Base-by-base conservation (phyloP, 2,888 invertebrate genomes). In the Automeris io region DNA sequence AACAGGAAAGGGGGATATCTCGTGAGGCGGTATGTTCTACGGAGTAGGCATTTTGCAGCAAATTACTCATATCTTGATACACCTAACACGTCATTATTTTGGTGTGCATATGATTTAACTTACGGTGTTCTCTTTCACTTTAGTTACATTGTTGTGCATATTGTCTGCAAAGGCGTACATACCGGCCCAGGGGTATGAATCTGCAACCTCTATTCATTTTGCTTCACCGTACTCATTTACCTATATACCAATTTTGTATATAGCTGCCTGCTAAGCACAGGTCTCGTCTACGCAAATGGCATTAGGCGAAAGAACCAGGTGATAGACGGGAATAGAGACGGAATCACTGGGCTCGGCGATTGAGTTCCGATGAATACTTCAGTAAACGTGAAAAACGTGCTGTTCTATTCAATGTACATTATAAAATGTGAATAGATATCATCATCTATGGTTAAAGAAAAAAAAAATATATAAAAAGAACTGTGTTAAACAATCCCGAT, bases 81-180 rank as follows among this genome's bases (percentile, higher is more conserved):
- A 29, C 29, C 29, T 29, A 29, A 29, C 29, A 29, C 29, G 29
- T 29, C 29, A 29, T 29, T 29, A 29, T 29, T 29, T 29, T 16
- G 2, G 29, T 29, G 29, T 29, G 29, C 29, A 29, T 29, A 16
- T 29, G 29, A 29, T 29, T 29, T 29, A 29, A 29, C 29, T 29
- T 26, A 26, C 29, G 29, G 29, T 26, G 12, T 26, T 26, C 13
- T 13, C 26, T 12, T 26, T 8, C 16, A 29, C 13, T 29, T n/a
- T n/a, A 3, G 29, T 16, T 29, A 29, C 29, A 29, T 12, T 26
- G 26, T 26, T 26, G 26, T 13, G 7, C 12, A 16, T n/a, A 16
- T 16, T 29, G 29, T 29, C 16, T 7, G 29, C 8, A 16, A n/a
- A 29, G 29, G 29, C 29, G 16, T 29, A 29, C 29, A n/a, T 29